These are phyloP conservation scores for Polydrusus pterygomalis DNA, from an alignment of 2,888 invertebrate species.

Conservation along the genomic window DNA sequence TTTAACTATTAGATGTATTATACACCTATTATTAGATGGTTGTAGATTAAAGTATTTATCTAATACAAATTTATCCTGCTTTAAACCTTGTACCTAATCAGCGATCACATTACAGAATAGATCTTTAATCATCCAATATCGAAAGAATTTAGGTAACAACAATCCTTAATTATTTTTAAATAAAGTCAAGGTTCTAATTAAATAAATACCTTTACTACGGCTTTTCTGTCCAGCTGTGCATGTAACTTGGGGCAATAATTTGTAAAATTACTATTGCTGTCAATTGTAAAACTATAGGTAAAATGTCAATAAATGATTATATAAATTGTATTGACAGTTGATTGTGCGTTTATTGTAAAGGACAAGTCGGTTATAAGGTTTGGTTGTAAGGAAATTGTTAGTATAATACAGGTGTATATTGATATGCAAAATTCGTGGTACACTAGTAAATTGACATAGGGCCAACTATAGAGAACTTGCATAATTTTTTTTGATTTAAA, in stretches of 20 bases:
- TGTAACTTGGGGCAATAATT: conserved; percentile 16
- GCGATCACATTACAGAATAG: conserved; percentile 18
- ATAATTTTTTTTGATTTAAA: too few relatives aligned
- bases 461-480: too few relatives aligned
- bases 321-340: conserved; percentile 18
- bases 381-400: neutral
- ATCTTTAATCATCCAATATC: conserved; percentile 23
- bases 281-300: conserved; percentile 25
- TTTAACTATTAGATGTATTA: too few relatives aligned
- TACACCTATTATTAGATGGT: too few relatives aligned
- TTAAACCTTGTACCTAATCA: conserved; percentile 21
- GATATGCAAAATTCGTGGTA: neutral
- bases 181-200: conserved; percentile 38
- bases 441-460: neutral
- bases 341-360: conserved; percentile 14
- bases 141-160: conserved; percentile 15
- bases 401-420: conserved; percentile 5
- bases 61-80: too few relatives aligned
- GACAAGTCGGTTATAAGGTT: conserved; percentile 1
- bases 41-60: too few relatives aligned
- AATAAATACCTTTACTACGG: conserved; percentile 15
- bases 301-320: conserved; percentile 14
- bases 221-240: conserved; percentile 8
- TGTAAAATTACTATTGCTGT: conserved; percentile 23
- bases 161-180: conserved; percentile 8